Percentiles rank a stretch among this genome's conserved stretches.
Conservation (phyloP, 1,140 invertebrate genomes). For the Bombus fervidus region DNA sequence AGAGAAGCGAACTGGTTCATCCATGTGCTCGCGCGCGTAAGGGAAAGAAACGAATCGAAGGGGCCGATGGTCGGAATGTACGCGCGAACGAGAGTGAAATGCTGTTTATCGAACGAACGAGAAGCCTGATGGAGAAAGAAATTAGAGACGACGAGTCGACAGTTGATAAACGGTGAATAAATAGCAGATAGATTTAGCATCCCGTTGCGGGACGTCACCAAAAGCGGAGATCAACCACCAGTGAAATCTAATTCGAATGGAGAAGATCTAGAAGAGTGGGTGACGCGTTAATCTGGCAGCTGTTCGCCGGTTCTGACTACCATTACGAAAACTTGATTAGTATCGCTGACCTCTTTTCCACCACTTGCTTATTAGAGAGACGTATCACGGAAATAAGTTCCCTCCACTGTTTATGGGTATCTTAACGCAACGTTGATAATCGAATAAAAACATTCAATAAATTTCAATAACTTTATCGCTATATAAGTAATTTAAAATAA, state of each 20-base stretch:
- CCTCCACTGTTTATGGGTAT: neutral
- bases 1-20: slow-evolving; percentile 50
- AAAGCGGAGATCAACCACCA: slow-evolving; percentile 48
- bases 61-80: neutral
- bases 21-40: neutral
- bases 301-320: slow-evolving; percentile 50
- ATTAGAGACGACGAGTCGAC: slow-evolving; percentile 25
- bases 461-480: too few species aligned
- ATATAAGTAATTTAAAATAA: too few species aligned
- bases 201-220: slow-evolving; percentile 24
- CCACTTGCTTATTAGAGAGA: neutral
- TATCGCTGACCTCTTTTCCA: slow-evolving; percentile 76
- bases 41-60: slow-evolving; percentile 3
- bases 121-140: slow-evolving; percentile 36
- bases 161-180: slow-evolving; percentile 10
- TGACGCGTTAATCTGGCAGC: slow-evolving; percentile 33
- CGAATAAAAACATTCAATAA: too few species aligned
- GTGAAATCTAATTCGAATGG: slow-evolving; percentile 9
- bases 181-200: slow-evolving; percentile 10
- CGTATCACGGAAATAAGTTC: slow-evolving; percentile 4
- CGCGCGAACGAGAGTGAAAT: slow-evolving; percentile 52
- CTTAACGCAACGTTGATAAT: too few species aligned
- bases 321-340: slow-evolving; percentile 68
- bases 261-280: slow-evolving; percentile 30
- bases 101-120: slow-evolving; percentile 38